Conservation (phyloP, 2,797 vertebrate genomes). For the Poeciliopsis infans region DNA sequence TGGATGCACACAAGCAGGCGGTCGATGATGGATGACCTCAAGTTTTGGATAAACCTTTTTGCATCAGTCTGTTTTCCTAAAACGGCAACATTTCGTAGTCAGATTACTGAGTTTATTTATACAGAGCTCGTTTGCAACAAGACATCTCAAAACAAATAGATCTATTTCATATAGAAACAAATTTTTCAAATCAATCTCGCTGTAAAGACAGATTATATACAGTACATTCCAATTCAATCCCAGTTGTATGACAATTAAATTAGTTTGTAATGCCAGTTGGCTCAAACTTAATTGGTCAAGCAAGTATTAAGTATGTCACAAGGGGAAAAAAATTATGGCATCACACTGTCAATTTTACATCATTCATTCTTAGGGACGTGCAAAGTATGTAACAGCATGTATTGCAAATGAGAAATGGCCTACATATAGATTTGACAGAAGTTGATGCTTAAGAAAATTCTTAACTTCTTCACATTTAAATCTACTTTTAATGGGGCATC, state of each 20-base stretch:
- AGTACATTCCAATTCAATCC: neutral
- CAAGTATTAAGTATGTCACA: neutral
- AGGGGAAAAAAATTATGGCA: neutral
- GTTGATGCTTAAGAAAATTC: neutral
- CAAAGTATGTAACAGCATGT: neutral
- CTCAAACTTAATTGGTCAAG: neutral
- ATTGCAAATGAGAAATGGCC: neutral
- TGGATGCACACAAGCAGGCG: conserved; percentile 3
- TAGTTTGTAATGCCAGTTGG: neutral
- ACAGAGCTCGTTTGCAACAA: conserved; percentile 2
- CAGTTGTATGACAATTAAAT: neutral
- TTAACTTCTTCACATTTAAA: neutral
- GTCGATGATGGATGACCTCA: conserved; percentile 60
- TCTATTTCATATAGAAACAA: conserved; percentile 16
- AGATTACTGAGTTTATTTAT: conserved; percentile 35
- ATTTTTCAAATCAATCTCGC: neutral
- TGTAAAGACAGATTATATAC: neutral
- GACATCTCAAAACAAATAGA: conserved; percentile 12
- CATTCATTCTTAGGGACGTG: neutral
- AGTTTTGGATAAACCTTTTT: conserved; percentile 52
- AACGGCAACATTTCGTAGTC: conserved; percentile 55
- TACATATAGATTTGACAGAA: neutral
- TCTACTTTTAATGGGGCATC: neutral
- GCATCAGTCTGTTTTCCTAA: conserved; percentile 60
- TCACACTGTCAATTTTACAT: neutral